Percentiles rank a stretch among this genome's conserved stretches.
phyloP scores from a whole-genome alignment of 2,888 invertebrate genomes.

The Rotaria macrura region DNA sequence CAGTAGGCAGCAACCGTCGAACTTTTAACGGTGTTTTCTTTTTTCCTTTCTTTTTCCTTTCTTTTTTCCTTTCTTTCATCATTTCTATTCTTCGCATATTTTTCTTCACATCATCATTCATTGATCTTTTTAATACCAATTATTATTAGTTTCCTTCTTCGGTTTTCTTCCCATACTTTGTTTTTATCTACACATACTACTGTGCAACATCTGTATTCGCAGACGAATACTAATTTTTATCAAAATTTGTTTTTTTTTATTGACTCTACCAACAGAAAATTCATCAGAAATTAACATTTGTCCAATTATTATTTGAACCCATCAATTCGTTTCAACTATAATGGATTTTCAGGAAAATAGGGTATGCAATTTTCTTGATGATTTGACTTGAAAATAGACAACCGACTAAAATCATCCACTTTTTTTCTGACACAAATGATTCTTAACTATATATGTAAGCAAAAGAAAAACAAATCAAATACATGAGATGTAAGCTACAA shows the following conservation, averaged over 20 bases:
- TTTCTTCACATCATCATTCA: not conserved
- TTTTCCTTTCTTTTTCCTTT: not conserved
- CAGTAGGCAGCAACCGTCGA: not conserved
- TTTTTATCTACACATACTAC: not conserved
- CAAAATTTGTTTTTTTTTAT: not conserved
- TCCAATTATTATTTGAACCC: not conserved
- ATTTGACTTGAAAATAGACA: not conserved
- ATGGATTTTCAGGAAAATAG: slow-evolving; percentile 6
- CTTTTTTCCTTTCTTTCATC: not conserved
- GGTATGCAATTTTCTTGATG: slow-evolving; percentile 14
- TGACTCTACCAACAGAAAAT: not conserved
- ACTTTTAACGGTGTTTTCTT: not conserved
- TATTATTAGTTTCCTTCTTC: not conserved
- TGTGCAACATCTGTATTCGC: not conserved
- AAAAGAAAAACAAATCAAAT: too few species aligned
- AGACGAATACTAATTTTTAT: not conserved
- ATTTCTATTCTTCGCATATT: not conserved
- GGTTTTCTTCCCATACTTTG: not conserved
- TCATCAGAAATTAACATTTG: not conserved
- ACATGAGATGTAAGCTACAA: too few species aligned
- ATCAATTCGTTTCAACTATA: not conserved
- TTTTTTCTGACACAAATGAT: not conserved
- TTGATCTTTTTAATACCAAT: not conserved
- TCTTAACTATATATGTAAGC: not conserved
- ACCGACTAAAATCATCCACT: too few species aligned